Conservation (phyloP, 2,888 invertebrate genomes). For the Morpho deidamia region DNA sequence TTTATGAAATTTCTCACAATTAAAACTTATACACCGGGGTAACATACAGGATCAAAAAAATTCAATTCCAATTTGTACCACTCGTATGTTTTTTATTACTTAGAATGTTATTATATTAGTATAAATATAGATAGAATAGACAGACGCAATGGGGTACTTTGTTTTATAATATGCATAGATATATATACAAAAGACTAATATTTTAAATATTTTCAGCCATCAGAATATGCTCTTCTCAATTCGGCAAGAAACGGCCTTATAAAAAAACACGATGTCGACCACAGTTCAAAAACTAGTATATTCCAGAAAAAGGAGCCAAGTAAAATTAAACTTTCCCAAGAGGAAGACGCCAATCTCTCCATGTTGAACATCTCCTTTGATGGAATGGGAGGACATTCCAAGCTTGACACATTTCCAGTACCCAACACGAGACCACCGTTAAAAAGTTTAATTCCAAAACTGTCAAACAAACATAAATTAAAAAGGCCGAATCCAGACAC, state of each 20-base stretch:
- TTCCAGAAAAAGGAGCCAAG: conserved; percentile 45
- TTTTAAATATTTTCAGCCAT: conserved; percentile 39
- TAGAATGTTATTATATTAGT: no score
- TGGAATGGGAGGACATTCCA: conserved; percentile 78
- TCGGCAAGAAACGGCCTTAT: conserved; percentile 34
- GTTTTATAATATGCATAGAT: no score
- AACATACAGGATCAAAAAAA: no score
- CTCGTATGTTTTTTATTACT: no score
- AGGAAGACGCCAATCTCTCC: conserved; percentile 22
- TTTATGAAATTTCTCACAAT: no score
- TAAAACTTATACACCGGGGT: no score
- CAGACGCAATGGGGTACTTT: no score
- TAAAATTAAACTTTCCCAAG: conserved; percentile 33
- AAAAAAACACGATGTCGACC: conserved; percentile 24
- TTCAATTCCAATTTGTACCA: no score
- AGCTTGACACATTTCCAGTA: conserved; percentile 65
- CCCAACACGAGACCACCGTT: conserved; percentile 33
- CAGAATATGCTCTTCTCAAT: conserved; percentile 45
- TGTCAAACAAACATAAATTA: conserved; percentile 44
- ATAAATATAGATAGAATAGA: no score
- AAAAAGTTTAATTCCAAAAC: conserved; percentile 41
- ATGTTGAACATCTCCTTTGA: conserved; percentile 58
- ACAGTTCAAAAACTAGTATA: conserved; percentile 37
- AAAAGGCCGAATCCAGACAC: no score
- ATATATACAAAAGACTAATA: no score